phyloP scores from a whole-genome alignment of 2,113 vertebrate species.

The Microcebus ravelobensis region DNA sequence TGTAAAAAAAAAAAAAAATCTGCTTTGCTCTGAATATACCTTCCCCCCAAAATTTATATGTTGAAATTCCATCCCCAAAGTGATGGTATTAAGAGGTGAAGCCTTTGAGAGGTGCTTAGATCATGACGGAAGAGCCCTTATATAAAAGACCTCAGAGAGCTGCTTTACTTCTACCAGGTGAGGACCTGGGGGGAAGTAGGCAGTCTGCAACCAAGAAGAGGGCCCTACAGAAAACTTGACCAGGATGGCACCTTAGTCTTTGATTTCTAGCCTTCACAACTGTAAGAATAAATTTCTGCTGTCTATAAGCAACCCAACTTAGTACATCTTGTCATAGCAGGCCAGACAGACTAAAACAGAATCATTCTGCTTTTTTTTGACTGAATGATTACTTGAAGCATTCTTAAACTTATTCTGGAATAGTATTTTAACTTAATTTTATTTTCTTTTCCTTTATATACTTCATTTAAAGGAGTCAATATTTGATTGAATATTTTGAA shows the following conservation, averaged over 20 bases:
- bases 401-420: background rate
- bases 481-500: background rate
- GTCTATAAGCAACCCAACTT: background rate
- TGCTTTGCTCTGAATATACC: background rate
- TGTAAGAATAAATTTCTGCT: background rate
- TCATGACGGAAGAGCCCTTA: too few species aligned
- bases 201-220: background rate
- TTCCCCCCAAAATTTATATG: background rate
- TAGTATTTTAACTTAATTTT: background rate
- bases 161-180: background rate
- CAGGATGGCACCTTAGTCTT: background rate
- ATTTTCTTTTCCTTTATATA: background rate
- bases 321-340: background rate
- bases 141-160: background rate
- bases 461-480: background rate
- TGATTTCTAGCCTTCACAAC: background rate
- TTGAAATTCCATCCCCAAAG: background rate
- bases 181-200: too few species aligned
- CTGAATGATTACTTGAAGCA: background rate
- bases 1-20: background rate
- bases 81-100: too few species aligned
- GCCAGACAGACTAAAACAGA: background rate
- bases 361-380: background rate
- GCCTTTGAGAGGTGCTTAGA: background rate
- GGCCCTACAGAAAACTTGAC: fast-evolving